These are phyloP conservation scores for Uropsilus gracilis DNA, from an alignment of 2,113 vertebrate genomes.

Conservation along the genomic window DNA sequence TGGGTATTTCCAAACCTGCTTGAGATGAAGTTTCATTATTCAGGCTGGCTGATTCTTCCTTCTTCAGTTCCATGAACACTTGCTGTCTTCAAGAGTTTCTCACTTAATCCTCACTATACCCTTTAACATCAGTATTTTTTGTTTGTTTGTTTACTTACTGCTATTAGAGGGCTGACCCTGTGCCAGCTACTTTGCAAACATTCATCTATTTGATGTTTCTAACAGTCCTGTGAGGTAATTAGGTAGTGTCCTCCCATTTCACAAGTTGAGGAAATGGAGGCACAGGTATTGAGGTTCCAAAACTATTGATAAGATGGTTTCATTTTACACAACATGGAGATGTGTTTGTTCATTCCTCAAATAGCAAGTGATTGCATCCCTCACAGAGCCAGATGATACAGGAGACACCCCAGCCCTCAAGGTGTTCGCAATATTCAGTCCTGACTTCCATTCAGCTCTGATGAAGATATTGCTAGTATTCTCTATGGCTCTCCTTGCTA, in stretches of 20 bases:
- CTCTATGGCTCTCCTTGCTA: neutral
- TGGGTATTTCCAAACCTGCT: neutral
- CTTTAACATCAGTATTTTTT: neutral
- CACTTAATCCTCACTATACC: neutral
- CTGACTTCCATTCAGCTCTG: neutral
- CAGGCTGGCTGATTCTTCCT: neutral
- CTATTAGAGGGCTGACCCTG: neutral
- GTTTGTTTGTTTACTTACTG: neutral
- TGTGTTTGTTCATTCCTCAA: conserved; percentile 28
- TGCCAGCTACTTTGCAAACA: neutral
- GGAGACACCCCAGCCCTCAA: neutral
- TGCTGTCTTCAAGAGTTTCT: conserved; percentile 33
- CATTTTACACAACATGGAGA: neutral
- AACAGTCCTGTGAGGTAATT: neutral
- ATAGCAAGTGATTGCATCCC: neutral
- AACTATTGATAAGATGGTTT: neutral
- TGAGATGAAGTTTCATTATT: neutral
- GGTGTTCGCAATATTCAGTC: neutral
- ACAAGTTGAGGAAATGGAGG: neutral
- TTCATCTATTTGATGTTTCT: neutral
- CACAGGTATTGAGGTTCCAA: neutral
- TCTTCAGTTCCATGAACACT: neutral
- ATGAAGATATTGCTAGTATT: neutral
- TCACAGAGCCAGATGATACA: neutral
- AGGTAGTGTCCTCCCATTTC: neutral